Conservation (phyloP, 2,113 vertebrate species). For the Syrrhaptes paradoxus region DNA sequence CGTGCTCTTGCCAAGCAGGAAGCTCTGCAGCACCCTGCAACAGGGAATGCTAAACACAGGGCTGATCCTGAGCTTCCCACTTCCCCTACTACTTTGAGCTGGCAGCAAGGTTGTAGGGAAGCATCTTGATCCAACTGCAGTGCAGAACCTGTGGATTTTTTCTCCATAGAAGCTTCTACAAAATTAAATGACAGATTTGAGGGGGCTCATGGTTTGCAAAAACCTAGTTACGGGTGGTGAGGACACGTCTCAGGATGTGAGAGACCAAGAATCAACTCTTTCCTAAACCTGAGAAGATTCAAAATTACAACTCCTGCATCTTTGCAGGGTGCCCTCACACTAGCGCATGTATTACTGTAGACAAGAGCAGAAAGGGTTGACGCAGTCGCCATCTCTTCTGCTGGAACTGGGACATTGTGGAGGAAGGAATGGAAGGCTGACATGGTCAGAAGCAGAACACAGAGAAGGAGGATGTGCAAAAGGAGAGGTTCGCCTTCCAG, state of each 20-base stretch:
- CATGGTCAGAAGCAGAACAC: background rate
- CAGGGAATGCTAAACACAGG: background rate
- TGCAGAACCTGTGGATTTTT: background rate
- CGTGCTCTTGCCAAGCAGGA: background rate
- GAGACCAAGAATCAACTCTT: background rate
- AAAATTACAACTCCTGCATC: background rate
- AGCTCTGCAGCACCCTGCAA: background rate
- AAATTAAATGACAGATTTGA: background rate
- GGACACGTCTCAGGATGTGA: rapidly evolving
- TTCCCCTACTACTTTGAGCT: background rate
- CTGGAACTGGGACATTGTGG: background rate
- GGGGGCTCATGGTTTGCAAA: background rate
- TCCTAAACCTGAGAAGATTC: background rate
- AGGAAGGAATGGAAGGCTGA: background rate
- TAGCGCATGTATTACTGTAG: background rate
- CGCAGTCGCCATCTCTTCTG: background rate
- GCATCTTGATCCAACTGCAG: background rate
- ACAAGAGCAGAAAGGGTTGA: background rate
- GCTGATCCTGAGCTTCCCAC: background rate
- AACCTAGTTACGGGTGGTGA: background rate
- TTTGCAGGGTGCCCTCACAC: background rate
- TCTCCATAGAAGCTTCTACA: background rate
- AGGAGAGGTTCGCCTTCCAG: background rate
- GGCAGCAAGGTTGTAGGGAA: background rate
- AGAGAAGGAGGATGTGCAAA: background rate